phyloP scores from a whole-genome alignment of 2,797 vertebrate genomes.

The Phataginus tetradactyla region DNA sequence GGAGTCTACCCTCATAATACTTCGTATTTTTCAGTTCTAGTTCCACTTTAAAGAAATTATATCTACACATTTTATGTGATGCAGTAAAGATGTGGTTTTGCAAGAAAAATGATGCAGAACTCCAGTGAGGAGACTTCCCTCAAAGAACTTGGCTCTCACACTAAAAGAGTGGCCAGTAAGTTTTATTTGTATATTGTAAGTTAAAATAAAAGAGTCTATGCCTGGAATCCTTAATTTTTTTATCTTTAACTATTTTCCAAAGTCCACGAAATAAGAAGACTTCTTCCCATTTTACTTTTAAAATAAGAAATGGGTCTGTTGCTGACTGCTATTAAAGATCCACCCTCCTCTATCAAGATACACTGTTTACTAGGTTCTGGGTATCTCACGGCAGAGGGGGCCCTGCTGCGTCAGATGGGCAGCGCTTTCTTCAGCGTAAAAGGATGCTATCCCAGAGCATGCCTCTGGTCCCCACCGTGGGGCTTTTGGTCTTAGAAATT shows the following conservation, averaged over 20 bases:
- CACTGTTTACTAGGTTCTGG: not conserved
- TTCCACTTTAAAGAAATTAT: not conserved
- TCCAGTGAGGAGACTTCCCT: not conserved
- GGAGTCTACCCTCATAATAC: not conserved
- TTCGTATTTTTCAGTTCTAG: not conserved
- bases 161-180: not conserved
- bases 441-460: rapidly evolving
- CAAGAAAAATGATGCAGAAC: not conserved
- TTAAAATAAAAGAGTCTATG: not conserved
- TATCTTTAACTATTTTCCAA: not conserved
- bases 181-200: not conserved
- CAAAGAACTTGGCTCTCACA: not conserved
- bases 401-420: not conserved
- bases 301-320: not conserved
- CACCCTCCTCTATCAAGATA: not conserved
- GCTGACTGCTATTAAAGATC: not conserved
- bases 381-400: not conserved
- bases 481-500: constrained; percentile 23
- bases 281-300: not conserved
- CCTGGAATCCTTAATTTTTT: not conserved
- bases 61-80: not conserved
- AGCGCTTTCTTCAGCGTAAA: rapidly evolving
- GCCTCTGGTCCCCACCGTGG: not conserved
- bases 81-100: not conserved
- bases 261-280: not conserved